Conservation (phyloP, 2,888 invertebrate genomes). For the Athalia circularis region DNA sequence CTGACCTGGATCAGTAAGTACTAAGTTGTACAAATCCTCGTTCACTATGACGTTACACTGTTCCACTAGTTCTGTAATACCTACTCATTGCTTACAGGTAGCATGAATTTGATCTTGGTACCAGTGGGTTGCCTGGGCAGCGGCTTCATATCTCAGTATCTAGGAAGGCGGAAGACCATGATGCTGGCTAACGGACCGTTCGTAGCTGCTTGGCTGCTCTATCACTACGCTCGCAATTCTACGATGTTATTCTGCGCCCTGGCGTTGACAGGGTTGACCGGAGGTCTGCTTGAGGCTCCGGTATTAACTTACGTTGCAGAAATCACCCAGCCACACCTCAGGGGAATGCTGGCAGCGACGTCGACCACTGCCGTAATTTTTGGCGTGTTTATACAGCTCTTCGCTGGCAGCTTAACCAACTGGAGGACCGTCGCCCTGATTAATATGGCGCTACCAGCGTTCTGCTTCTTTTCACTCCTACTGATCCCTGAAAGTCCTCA, state of each 20-base stretch:
- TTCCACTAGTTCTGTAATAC: background rate
- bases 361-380: constrained; percentile 85
- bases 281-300: constrained; percentile 88
- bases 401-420: constrained; percentile 82
- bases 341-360: constrained; percentile 85
- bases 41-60: background rate
- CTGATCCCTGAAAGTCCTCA: constrained; percentile 89
- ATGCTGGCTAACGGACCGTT: constrained; percentile 77
- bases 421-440: constrained; percentile 85
- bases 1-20: constrained; percentile 70
- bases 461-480: constrained; percentile 80
- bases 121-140: constrained; percentile 87
- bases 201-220: constrained; percentile 84
- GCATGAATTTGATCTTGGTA: constrained; percentile 86
- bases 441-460: constrained; percentile 80
- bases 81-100: constrained; percentile 76
- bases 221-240: constrained; percentile 80
- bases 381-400: constrained; percentile 85
- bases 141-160: constrained; percentile 82
- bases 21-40: constrained; percentile 4
- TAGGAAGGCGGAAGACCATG: constrained; percentile 86
- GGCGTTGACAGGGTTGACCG: constrained; percentile 84
- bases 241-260: constrained; percentile 83
- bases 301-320: constrained; percentile 90
- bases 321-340: constrained; percentile 86